Evolutionary conservation across 1,140 invertebrate species (phyloP).

Genomic region (Cardiocondyla obscurior): DNA sequence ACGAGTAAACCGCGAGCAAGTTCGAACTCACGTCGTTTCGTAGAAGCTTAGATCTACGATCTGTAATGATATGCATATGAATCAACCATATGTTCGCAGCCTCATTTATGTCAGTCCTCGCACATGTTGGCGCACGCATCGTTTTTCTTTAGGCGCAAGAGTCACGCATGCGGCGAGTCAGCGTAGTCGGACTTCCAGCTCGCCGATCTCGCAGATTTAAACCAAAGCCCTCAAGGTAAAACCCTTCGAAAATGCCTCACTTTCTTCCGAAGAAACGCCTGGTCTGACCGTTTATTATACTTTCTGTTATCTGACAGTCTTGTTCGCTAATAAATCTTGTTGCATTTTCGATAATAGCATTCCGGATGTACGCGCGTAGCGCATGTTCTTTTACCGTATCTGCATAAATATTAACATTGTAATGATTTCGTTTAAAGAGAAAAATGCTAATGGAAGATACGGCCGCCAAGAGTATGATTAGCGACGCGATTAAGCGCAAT

Average conservation of each 20-base stretch:
- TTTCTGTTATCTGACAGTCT: slow-evolving; percentile 38
- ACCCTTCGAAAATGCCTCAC: slow-evolving; percentile 14
- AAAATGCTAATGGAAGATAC: slow-evolving; percentile 4
- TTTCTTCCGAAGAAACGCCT: slow-evolving; percentile 33
- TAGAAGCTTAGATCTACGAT: slow-evolving; percentile 48
- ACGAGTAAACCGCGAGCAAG: slow-evolving; percentile 34
- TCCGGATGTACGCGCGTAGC: background rate
- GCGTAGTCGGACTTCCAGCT: background rate
- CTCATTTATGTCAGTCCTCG: slow-evolving; percentile 52
- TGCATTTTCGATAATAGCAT: background rate
- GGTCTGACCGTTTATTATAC: slow-evolving; percentile 15
- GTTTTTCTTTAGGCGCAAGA: slow-evolving; percentile 48
- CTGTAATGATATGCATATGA: slow-evolving; percentile 55
- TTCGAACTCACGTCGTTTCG: slow-evolving; percentile 21
- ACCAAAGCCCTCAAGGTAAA: slow-evolving; percentile 48
- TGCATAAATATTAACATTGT: slow-evolving; percentile 6
- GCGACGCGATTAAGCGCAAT: slow-evolving; percentile 8
- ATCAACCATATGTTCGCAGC: slow-evolving; percentile 55
- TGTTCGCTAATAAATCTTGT: slow-evolving; percentile 19
- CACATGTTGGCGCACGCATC: slow-evolving; percentile 49
- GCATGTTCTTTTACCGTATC: background rate
- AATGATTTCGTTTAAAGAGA: slow-evolving; percentile 14
- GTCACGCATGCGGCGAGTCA: slow-evolving; percentile 44
- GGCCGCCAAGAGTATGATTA: background rate
- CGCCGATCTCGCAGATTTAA: slow-evolving; percentile 48